Conservation (phyloP, 2,888 invertebrate species). For the Pammene aurita region DNA sequence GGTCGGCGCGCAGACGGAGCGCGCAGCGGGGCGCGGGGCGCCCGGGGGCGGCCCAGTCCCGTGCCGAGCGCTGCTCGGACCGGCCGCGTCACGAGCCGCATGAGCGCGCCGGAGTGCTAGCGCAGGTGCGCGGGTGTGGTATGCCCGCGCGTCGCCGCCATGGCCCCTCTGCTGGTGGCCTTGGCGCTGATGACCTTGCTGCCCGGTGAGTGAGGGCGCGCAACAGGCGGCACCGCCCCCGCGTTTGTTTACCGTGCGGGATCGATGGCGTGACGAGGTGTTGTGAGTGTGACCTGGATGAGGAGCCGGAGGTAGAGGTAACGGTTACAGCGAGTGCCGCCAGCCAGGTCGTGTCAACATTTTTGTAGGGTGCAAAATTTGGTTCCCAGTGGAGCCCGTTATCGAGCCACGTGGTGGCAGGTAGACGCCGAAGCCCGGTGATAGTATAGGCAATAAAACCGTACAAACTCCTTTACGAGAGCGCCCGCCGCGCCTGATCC, state of each 20-base stretch:
- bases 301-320: constrained; percentile 41
- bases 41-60: constrained; percentile 66
- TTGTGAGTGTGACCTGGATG: constrained; percentile 66
- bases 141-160: constrained; percentile 80
- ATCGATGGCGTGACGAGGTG: constrained; percentile 56
- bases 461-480: constrained; percentile 63
- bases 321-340: constrained; percentile 43
- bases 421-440: background rate
- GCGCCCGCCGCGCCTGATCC: constrained; percentile 42
- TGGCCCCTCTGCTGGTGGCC: constrained; percentile 77
- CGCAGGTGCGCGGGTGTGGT: constrained; percentile 82
- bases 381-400: background rate
- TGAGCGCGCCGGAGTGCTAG: constrained; percentile 80
- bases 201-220: constrained; percentile 76
- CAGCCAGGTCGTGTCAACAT: background rate
- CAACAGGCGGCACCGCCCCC: constrained; percentile 76
- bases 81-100: constrained; percentile 72
- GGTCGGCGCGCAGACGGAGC: constrained; percentile 46
- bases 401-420: constrained; percentile 19
- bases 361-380: background rate
- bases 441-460: constrained; percentile 60
- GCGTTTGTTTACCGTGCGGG: constrained; percentile 64
- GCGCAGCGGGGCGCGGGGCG: constrained; percentile 55
- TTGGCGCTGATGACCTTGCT: constrained; percentile 77
- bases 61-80: constrained; percentile 77